Conservation (phyloP, 2,888 invertebrate genomes). For the Clitarchus hookeri region DNA sequence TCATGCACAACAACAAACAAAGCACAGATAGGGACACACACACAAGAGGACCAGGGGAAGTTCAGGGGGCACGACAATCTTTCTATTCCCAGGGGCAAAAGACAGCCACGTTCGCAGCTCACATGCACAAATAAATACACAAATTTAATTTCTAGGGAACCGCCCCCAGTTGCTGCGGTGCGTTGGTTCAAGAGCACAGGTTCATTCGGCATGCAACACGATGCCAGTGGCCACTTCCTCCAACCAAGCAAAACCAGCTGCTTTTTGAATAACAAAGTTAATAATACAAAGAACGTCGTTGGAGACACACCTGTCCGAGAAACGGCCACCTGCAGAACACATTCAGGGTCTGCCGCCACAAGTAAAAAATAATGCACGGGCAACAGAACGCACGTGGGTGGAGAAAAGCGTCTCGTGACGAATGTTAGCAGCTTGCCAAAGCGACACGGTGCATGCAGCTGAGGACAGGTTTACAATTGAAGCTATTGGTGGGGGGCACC, state of each 20-base stretch:
- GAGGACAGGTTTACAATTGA: constrained; percentile 4
- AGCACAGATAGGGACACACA: neutral
- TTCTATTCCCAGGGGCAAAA: constrained; percentile 9
- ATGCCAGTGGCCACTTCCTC: neutral
- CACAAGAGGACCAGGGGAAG: neutral
- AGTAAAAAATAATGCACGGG: too few relatives aligned
- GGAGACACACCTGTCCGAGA: neutral
- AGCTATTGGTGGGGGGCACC: constrained; percentile 12
- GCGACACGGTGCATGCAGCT: neutral
- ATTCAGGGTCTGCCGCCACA: too few relatives aligned
- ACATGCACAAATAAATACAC: constrained; percentile 7
- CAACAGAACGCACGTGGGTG: neutral
- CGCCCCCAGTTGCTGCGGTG: neutral
- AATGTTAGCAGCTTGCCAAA: neutral
- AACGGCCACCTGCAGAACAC: neutral
- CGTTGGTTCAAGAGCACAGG: neutral
- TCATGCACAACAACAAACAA: constrained; percentile 14
- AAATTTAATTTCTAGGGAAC: neutral
- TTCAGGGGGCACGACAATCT: neutral
- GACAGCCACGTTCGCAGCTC: neutral
- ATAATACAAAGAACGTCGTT: neutral
- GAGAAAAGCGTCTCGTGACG: neutral
- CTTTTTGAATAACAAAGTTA: neutral
- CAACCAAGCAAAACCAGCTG: neutral
- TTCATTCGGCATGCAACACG: neutral